Evolutionary conservation across 2,888 invertebrate genomes (phyloP).

Genomic region (Melanostoma scalare): DNA sequence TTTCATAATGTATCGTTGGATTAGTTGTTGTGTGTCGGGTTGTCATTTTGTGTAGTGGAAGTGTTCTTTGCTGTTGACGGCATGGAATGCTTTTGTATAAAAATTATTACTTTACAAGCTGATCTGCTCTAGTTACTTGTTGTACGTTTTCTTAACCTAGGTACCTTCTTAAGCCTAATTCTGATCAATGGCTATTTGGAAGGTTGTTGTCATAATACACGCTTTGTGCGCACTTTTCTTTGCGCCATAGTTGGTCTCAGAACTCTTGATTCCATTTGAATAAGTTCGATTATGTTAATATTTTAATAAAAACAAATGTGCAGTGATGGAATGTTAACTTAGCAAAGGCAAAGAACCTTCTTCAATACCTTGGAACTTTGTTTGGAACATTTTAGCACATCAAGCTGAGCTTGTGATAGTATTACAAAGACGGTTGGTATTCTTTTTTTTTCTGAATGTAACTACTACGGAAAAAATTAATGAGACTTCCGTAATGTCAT

Average conservation of each 20-base stretch:
- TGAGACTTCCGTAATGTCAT: no score
- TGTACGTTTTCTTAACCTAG: neutral
- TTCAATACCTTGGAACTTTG: no score
- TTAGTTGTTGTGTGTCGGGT: slow-evolving; percentile 13
- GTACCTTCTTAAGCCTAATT: slow-evolving; percentile 1
- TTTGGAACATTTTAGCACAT: no score
- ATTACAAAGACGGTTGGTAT: no score
- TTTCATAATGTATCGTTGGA: slow-evolving; percentile 35
- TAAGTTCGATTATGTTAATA: no score
- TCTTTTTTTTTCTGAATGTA: no score
- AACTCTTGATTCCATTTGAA: neutral
- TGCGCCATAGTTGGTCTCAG: neutral
- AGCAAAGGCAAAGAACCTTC: no score
- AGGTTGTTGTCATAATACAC: slow-evolving; percentile 38
- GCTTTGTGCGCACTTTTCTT: neutral
- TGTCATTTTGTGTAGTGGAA: slow-evolving; percentile 7
- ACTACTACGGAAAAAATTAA: no score
- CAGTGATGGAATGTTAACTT: no score
- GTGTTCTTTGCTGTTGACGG: slow-evolving; percentile 23
- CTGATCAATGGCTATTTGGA: slow-evolving; percentile 54
- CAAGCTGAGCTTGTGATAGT: no score
- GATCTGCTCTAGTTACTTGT: slow-evolving; percentile 58
- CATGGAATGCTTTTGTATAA: slow-evolving; percentile 57
- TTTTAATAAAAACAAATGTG: no score
- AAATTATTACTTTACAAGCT: slow-evolving; percentile 4